These are phyloP conservation scores for Orientallactaga bullata DNA, from an alignment of 2,113 vertebrate genomes.

Conservation along the genomic window DNA sequence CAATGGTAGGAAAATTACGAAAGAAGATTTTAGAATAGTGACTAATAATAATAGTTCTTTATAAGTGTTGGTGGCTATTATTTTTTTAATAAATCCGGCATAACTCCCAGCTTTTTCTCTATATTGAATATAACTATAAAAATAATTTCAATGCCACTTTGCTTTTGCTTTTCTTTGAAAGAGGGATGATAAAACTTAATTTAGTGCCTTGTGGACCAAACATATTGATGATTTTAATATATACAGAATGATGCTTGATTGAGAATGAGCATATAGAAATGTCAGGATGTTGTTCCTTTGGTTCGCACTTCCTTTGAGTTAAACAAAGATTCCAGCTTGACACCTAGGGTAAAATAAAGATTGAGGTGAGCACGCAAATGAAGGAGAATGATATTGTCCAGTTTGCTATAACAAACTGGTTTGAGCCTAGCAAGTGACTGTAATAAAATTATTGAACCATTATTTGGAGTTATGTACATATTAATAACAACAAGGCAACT, in stretches of 20 bases:
- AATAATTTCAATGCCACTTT: neutral
- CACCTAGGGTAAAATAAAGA: neutral
- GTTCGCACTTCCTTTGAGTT: neutral
- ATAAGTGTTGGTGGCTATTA: neutral
- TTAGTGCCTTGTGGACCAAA: neutral
- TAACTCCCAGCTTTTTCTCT: neutral
- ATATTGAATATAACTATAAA: neutral
- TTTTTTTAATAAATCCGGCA: neutral
- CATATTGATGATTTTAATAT: neutral
- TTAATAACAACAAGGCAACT: neutral
- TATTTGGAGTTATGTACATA: neutral
- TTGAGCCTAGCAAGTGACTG: neutral
- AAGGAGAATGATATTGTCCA: neutral
- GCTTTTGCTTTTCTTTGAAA: conserved; percentile 22
- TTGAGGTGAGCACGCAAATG: neutral
- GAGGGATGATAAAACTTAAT: neutral
- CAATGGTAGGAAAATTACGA: neutral
- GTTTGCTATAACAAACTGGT: neutral
- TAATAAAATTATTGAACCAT: neutral
- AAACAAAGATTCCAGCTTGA: neutral
- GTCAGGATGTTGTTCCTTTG: neutral
- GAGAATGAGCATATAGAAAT: neutral
- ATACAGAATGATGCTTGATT: neutral
- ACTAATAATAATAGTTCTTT: neutral
- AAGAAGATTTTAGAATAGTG: neutral